Conservation (phyloP, 2,888 invertebrate species). For the Escarpia spicata region DNA sequence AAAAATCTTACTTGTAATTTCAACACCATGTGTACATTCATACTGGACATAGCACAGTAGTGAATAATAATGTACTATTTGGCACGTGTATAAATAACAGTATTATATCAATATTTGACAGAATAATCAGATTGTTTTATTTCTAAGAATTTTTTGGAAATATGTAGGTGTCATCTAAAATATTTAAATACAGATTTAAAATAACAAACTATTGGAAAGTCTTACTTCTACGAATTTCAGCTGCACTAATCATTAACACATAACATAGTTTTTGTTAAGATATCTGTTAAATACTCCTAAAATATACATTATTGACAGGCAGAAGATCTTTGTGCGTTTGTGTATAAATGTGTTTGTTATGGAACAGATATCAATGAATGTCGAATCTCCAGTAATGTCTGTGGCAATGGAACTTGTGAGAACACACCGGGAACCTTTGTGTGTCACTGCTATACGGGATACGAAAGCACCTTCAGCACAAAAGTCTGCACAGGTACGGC, state of each 20-base stretch:
- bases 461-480: conserved; percentile 63
- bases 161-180: not conserved
- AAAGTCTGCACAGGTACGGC: not conserved
- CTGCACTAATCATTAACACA: not conserved
- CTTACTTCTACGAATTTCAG: not conserved
- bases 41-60: too few relatives aligned
- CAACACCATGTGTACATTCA: too few relatives aligned
- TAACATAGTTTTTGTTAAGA: too few relatives aligned
- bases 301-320: not conserved
- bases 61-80: not conserved
- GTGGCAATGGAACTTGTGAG: conserved; percentile 83
- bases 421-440: conserved; percentile 84
- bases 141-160: not conserved
- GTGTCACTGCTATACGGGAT: conserved; percentile 82
- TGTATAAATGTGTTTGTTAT: not conserved
- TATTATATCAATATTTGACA: not conserved
- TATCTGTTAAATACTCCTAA: too few relatives aligned
- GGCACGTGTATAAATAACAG: not conserved
- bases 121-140: not conserved
- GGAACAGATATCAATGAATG: conserved; percentile 87
- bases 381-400: conserved; percentile 79
- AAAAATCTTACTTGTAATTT: too few relatives aligned
- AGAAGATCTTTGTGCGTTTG: not conserved
- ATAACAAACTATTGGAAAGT: too few relatives aligned
- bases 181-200: not conserved